A percentile compares a stretch with the other conserved stretches of the same genome.
These are phyloP conservation scores for Hormiphora californensis DNA, from an alignment of 37 sponge, comb jelly and placozoan species.

Conservation along the genomic window DNA sequence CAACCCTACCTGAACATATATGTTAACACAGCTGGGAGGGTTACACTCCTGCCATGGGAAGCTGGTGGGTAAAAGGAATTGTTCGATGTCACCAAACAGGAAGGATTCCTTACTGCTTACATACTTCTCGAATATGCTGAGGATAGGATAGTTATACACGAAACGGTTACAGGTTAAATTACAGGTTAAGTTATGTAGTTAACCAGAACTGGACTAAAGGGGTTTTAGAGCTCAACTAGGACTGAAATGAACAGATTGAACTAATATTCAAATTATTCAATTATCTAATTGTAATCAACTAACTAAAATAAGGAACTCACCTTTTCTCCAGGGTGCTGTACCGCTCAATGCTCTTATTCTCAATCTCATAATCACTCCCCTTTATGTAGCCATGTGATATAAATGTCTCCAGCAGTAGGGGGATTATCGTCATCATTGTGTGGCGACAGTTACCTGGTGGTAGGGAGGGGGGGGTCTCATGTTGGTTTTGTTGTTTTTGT, in stretches of 20 bases:
- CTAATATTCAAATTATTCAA: no score
- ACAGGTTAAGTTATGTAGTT: no score
- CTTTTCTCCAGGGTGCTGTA: constrained; percentile 24
- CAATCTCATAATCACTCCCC: constrained; percentile 17
- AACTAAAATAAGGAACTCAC: background rate
- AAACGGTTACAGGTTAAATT: no score
- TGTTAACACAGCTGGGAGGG: constrained; percentile 41
- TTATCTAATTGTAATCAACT: no score
- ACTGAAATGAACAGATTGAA: no score
- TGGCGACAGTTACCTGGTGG: constrained; percentile 51
- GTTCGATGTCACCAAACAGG: constrained; percentile 30
- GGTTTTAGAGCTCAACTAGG: no score
- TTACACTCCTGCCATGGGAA: constrained; percentile 43
- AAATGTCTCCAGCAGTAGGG: constrained; percentile 22
- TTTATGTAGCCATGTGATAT: constrained; percentile 46
- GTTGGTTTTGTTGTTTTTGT: no score
- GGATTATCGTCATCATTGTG: constrained; percentile 27
- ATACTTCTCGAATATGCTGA: constrained; percentile 52
- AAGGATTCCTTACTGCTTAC: constrained; percentile 44
- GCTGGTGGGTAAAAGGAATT: background rate
- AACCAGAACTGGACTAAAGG: no score
- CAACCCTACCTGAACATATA: constrained; percentile 46
- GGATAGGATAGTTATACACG: no score
- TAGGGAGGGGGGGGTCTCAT: no score
- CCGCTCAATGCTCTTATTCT: constrained; percentile 48